phyloP scores from a whole-genome alignment of 1,140 invertebrate species.

The Glomeris maerens region DNA sequence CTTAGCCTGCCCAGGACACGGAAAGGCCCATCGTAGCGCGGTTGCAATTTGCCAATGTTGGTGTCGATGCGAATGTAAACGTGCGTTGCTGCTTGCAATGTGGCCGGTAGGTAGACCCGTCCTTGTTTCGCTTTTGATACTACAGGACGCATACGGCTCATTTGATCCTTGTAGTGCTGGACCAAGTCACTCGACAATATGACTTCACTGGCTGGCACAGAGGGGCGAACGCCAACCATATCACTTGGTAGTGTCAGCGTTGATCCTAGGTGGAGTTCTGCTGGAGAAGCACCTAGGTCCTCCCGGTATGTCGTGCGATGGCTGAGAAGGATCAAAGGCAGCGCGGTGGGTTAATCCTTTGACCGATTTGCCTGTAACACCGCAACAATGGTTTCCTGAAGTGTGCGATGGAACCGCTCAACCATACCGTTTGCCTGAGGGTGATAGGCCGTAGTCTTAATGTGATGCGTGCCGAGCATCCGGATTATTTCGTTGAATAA shows the following conservation, averaged over 20 bases:
- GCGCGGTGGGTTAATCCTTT: neutral
- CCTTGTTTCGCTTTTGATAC: neutral
- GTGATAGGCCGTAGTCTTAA: constrained; percentile 19
- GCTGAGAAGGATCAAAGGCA: neutral
- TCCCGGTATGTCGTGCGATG: neutral
- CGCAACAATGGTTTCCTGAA: no score
- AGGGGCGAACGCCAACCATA: neutral
- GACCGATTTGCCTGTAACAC: constrained; percentile 1
- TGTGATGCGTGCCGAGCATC: constrained; percentile 17
- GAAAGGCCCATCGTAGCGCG: neutral
- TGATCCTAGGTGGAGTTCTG: neutral
- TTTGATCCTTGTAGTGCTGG: neutral
- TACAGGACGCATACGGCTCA: neutral
- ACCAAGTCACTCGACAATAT: neutral
- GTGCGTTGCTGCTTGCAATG: neutral
- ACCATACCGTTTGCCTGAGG: constrained; percentile 24
- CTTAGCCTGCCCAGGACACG: neutral
- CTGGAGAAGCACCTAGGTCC: neutral
- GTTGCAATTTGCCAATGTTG: neutral
- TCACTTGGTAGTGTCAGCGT: neutral
- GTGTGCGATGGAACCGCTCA: constrained; percentile 20
- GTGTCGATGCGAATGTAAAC: neutral
- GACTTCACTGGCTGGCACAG: neutral
- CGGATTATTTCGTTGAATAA: constrained; percentile 9
- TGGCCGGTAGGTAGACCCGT: neutral